Evolutionary conservation across 2,888 invertebrate species (phyloP).

Genomic region (Drosophila atroscutellata): DNA sequence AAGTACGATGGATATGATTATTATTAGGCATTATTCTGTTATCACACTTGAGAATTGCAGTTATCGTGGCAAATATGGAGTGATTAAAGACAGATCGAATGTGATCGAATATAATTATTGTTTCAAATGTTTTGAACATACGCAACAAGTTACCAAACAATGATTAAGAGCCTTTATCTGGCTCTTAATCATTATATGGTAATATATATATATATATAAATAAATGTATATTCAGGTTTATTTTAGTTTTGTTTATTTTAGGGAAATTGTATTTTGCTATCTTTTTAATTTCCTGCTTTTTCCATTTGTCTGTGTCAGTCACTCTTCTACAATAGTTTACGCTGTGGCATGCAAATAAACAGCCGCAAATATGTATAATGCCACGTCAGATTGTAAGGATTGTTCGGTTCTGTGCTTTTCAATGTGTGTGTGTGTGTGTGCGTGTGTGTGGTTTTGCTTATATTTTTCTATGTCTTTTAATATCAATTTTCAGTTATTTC

Average conservation of each 20-base stretch:
- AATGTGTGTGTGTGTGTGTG: slow-evolving; percentile 11
- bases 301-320: slow-evolving; percentile 15
- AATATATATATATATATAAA: too few species aligned
- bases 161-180: background rate
- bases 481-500: slow-evolving; percentile 39
- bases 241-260: background rate
- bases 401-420: background rate
- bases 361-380: slow-evolving; percentile 31
- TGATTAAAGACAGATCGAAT: background rate
- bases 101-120: background rate
- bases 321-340: background rate
- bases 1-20: background rate
- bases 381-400: slow-evolving; percentile 15
- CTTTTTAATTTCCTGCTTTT: slow-evolving; percentile 44
- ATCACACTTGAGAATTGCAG: too few species aligned
- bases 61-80: background rate
- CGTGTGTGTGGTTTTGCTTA: background rate
- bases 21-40: too few species aligned
- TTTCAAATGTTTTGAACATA: background rate
- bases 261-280: slow-evolving; percentile 7
- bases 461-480: slow-evolving; percentile 6
- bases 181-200: too few species aligned
- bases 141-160: background rate
- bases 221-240: background rate
- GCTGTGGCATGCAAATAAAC: slow-evolving; percentile 20